These are phyloP conservation scores for Actinernus sp. DNA, from an alignment of 92 coral and sea anemone genomes.

Conservation along the genomic window DNA sequence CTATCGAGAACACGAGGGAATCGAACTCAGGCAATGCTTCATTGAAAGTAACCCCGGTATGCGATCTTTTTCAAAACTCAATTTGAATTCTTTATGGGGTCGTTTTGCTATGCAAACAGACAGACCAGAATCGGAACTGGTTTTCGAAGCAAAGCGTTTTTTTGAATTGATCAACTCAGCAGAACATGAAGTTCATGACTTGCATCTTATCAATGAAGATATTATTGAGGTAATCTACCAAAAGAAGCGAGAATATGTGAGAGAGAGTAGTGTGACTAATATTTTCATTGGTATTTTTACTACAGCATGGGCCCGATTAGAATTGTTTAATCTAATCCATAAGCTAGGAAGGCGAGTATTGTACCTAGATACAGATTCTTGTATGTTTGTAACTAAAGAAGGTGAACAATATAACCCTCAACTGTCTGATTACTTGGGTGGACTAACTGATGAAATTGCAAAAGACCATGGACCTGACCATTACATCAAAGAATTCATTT, in stretches of 20 bases:
- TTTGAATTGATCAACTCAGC: slow-evolving; percentile 24
- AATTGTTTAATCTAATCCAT: too few relatives aligned
- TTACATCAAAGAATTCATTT: too few relatives aligned
- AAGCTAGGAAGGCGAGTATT: slow-evolving; percentile 36
- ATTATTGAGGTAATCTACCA: slow-evolving; percentile 48
- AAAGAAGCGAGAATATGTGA: slow-evolving; percentile 35
- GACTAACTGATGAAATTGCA: too few relatives aligned
- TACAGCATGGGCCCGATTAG: too few relatives aligned
- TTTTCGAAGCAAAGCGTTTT: slow-evolving; percentile 16
- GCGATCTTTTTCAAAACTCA: too few relatives aligned
- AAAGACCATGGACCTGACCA: too few relatives aligned
- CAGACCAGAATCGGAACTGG: slow-evolving; percentile 25
- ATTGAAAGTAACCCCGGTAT: slow-evolving; percentile 10
- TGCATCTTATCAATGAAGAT: slow-evolving; percentile 41
- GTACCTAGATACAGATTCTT: slow-evolving; percentile 38
- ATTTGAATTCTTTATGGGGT: slow-evolving; percentile 43
- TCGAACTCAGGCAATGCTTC: background rate
- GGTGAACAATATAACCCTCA: slow-evolving; percentile 6
- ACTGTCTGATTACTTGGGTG: too few relatives aligned
- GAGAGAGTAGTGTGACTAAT: slow-evolving; percentile 35
- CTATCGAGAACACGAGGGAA: slow-evolving; percentile 1
- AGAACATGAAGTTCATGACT: slow-evolving; percentile 33
- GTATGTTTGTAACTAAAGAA: slow-evolving; percentile 4
- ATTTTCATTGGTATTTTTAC: slow-evolving; percentile 56
- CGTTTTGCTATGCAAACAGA: slow-evolving; percentile 31